A percentile compares a stretch with the other conserved stretches of the same genome.
Conservation (phyloP, 2,113 vertebrate genomes). For the Cervus canadensis region DNA sequence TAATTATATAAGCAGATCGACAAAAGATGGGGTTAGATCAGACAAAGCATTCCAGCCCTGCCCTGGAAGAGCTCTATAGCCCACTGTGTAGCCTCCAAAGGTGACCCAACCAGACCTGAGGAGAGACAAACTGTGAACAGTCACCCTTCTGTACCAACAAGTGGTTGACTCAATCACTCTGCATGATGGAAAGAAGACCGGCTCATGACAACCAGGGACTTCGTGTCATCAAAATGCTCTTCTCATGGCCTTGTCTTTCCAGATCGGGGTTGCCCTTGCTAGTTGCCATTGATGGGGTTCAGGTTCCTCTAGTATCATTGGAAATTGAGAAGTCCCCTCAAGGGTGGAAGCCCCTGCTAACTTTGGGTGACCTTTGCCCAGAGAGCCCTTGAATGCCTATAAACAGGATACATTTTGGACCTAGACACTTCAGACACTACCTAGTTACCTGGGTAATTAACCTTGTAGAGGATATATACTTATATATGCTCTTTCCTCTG, state of each 20-base stretch:
- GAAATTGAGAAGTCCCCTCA: background rate
- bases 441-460: background rate
- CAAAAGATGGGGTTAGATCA: background rate
- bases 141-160: background rate
- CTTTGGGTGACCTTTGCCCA: background rate
- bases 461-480: background rate
- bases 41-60: background rate
- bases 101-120: background rate
- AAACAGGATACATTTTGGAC: background rate
- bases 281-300: background rate
- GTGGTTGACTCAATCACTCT: background rate
- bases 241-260: background rate
- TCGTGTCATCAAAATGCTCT: background rate
- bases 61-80: background rate
- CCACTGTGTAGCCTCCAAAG: background rate
- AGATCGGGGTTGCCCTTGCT: background rate
- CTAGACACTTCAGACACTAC: background rate
- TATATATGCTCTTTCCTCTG: background rate
- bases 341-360: background rate
- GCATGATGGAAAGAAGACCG: background rate
- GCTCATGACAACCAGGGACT: background rate
- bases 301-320: background rate
- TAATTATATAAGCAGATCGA: background rate
- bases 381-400: background rate
- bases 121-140: background rate